phyloP scores from a whole-genome alignment of 2,888 invertebrate genomes.

The Drosophila longiperda region DNA sequence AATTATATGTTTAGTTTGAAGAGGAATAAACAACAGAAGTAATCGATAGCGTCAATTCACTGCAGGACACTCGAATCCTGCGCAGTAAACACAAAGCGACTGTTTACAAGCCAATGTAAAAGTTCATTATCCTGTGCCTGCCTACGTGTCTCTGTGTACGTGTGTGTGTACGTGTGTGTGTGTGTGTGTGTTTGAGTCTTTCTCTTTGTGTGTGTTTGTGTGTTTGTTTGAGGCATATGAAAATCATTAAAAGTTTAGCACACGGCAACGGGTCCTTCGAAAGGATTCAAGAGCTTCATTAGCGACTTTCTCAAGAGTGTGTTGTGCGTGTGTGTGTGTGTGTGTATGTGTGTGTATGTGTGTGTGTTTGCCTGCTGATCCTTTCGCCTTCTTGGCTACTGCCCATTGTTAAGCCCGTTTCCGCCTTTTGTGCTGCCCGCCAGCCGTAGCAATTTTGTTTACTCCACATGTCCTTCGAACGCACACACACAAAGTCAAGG shows the following conservation, averaged over 20 bases:
- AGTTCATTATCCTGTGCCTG: slow-evolving; percentile 80
- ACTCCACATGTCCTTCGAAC: slow-evolving; percentile 47
- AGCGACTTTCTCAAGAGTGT: slow-evolving; percentile 76
- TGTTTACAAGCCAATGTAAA: slow-evolving; percentile 63
- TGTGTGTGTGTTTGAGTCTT: slow-evolving; percentile 10
- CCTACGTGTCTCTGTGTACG: slow-evolving; percentile 11
- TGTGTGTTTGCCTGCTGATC: slow-evolving; percentile 11
- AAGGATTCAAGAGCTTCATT: slow-evolving; percentile 77
- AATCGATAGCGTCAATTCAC: slow-evolving; percentile 45
- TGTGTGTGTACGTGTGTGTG: slow-evolving; percentile 5
- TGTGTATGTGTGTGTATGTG: not conserved
- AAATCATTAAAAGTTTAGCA: slow-evolving; percentile 75
- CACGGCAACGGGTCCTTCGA: slow-evolving; percentile 55
- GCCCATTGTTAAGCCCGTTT: slow-evolving; percentile 57
- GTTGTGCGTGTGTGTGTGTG: slow-evolving; percentile 3
- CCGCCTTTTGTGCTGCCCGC: slow-evolving; percentile 64
- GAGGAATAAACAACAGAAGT: slow-evolving; percentile 16
- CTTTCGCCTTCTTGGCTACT: not conserved
- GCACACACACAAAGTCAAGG: slow-evolving; percentile 76
- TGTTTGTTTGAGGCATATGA: slow-evolving; percentile 48
- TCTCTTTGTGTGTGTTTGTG: slow-evolving; percentile 5
- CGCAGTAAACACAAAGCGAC: slow-evolving; percentile 53
- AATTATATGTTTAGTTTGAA: slow-evolving; percentile 7
- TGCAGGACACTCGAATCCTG: slow-evolving; percentile 50
- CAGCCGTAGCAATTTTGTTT: slow-evolving; percentile 63